Evolutionary conservation across 2,888 invertebrate genomes (phyloP).

Genomic region (Plebejus anna): DNA sequence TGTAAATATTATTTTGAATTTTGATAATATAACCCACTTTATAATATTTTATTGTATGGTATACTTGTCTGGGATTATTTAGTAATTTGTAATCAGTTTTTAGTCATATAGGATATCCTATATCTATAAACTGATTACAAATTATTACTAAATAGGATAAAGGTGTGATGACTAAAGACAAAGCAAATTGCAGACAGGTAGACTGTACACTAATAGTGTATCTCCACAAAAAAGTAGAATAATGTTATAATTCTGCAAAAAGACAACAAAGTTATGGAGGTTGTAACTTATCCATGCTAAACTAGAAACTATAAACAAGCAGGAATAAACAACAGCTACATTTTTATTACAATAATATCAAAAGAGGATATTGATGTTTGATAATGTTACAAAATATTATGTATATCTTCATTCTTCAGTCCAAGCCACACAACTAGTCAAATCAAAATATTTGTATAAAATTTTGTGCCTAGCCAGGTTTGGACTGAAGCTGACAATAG

Average conservation of each 20-base stretch:
- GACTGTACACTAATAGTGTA: neutral
- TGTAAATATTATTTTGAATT: conserved; percentile 10
- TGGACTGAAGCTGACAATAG: too few species aligned
- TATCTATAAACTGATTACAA: too few species aligned
- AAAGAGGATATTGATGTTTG: too few species aligned
- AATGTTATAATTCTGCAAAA: neutral
- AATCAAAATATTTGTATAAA: too few species aligned
- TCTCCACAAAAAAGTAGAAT: neutral
- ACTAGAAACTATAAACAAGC: neutral
- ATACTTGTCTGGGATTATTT: neutral
- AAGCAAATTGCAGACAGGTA: neutral
- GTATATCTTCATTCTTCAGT: too few species aligned
- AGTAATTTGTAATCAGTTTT: neutral
- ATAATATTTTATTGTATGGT: neutral
- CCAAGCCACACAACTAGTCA: too few species aligned
- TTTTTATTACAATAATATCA: too few species aligned
- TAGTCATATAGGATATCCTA: too few species aligned
- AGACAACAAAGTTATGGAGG: neutral
- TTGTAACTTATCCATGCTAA: neutral
- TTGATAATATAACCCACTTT: neutral
- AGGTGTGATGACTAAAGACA: neutral
- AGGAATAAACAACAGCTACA: neutral
- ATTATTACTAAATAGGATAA: too few species aligned
- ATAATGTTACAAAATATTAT: too few species aligned
- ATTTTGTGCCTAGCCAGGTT: too few species aligned